Evolutionary conservation across 2,797 vertebrate genomes (phyloP).

Genomic region (Spinus pinus): DNA sequence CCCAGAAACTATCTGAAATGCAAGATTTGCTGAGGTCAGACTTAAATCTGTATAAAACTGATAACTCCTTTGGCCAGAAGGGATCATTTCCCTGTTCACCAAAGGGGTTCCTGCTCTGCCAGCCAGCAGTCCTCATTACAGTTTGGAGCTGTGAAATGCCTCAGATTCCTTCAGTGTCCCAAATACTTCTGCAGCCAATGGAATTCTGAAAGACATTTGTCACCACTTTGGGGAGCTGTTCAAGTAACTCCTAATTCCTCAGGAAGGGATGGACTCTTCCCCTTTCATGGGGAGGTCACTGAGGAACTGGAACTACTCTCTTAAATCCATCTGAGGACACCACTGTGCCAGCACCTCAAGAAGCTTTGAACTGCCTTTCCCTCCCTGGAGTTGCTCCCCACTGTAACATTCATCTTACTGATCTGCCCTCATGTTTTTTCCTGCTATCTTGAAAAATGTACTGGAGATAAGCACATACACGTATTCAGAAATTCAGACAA

Average conservation of each 20-base stretch:
- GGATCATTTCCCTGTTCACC: background rate
- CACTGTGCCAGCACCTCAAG: background rate
- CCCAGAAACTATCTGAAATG: background rate
- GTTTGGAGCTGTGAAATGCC: background rate
- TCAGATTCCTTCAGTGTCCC: background rate
- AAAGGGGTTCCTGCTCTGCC: background rate
- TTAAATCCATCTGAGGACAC: background rate
- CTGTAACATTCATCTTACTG: background rate
- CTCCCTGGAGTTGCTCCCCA: background rate
- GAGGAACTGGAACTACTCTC: background rate
- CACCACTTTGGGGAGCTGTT: background rate
- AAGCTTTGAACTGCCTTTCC: background rate
- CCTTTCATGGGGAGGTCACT: background rate
- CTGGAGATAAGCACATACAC: background rate
- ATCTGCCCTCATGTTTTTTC: background rate
- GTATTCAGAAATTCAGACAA: background rate
- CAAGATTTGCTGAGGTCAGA: background rate
- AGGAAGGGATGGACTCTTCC: background rate
- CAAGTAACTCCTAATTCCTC: background rate
- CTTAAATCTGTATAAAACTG: background rate
- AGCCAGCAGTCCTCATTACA: background rate
- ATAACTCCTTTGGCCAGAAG: background rate
- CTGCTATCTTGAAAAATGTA: background rate
- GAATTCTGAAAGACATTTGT: fast-evolving
- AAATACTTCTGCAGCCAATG: background rate